Evolutionary conservation across 1,140 invertebrate genomes (phyloP), one percentile per base, ranked within the genome.

Genomic region (Orussus abietinus): DNA sequence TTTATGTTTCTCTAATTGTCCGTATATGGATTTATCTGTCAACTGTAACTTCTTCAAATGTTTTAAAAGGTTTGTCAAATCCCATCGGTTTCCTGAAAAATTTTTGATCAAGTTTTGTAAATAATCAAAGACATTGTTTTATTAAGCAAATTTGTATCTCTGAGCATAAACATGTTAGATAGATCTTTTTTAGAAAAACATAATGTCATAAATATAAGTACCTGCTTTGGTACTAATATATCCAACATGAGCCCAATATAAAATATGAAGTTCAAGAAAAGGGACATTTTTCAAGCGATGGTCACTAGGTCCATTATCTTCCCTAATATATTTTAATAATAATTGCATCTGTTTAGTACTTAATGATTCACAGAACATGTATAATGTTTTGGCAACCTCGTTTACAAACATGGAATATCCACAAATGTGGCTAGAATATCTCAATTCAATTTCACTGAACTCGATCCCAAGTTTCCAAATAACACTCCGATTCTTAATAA

Each of bases 181-280:
- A 9, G 14, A 25, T 3, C 5, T 13, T 12, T 25, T 34, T 10
- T 17, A 4, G 17, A 34, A 34, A n/a, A 25, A 45, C 35, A 10
- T 50, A n/a, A n/a, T n/a, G n/a, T n/a, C n/a, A n/a, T n/a, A n/a
- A n/a, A n/a, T n/a, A n/a, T n/a, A n/a, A n/a, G n/a, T n/a, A 60
- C 57, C 45, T 36, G 10, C 15, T 6, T 30, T 21, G 33, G 59
- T 48, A 21, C 40, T 45, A 14, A 61, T 59, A 20, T 53, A 59
- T 37, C 32, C 36, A 13, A 22, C 30, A 22, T 55, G 14, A 9
- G 52, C 34, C 58, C 58, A 61, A 44, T 57, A 57, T n/a, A 61
- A 40, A 6, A 59, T 43, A 29, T 61, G 57, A 11, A 61, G 38
- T 39, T 61, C 58, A 13, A 61, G 42, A 41, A 35, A 55, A 29